A percentile compares a stretch with the other conserved stretches of the same genome.
These are phyloP conservation scores for Melinaea menophilus DNA, from an alignment of 2,888 invertebrate species.

Conservation along the genomic window DNA sequence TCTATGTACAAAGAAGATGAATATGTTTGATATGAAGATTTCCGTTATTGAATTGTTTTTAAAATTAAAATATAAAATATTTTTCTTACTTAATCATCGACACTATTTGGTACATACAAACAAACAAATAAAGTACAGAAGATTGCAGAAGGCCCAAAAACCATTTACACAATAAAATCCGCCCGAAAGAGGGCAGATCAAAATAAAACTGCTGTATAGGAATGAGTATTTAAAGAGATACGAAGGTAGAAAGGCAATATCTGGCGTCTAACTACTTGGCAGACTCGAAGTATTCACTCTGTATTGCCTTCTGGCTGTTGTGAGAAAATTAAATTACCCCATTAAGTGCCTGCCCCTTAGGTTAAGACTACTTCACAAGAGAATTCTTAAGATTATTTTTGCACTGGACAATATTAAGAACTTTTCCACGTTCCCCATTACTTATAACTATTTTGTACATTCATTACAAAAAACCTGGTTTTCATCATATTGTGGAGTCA, in stretches of 20 bases:
- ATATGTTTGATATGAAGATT: too few species aligned
- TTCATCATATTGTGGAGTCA: not conserved
- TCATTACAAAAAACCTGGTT: not conserved
- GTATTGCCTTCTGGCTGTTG: conserved; percentile 49
- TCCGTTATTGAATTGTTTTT: too few species aligned
- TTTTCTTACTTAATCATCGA: not conserved
- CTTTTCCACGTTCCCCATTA: not conserved
- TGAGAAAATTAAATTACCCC: conserved; percentile 65
- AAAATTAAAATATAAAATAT: too few species aligned
- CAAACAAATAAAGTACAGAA: not conserved
- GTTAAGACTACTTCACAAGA: conserved; percentile 28
- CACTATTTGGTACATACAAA: not conserved
- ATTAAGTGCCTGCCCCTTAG: conserved; percentile 50
- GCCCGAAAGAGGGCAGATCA: conserved; percentile 17
- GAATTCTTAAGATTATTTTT: conserved; percentile 4
- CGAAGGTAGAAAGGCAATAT: conserved; percentile 37
- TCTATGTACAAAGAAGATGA: too few species aligned
- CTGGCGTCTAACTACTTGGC: conserved; percentile 39
- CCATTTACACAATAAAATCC: conserved; percentile 13
- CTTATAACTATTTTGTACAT: not conserved
- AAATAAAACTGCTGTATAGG: conserved; percentile 29
- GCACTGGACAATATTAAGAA: not conserved
- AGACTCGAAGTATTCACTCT: conserved; percentile 36
- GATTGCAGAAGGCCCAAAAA: conserved; percentile 3
- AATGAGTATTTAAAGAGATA: conserved; percentile 36